Conservation (phyloP, 2,797 vertebrate species). For the Australoheros facetus region DNA sequence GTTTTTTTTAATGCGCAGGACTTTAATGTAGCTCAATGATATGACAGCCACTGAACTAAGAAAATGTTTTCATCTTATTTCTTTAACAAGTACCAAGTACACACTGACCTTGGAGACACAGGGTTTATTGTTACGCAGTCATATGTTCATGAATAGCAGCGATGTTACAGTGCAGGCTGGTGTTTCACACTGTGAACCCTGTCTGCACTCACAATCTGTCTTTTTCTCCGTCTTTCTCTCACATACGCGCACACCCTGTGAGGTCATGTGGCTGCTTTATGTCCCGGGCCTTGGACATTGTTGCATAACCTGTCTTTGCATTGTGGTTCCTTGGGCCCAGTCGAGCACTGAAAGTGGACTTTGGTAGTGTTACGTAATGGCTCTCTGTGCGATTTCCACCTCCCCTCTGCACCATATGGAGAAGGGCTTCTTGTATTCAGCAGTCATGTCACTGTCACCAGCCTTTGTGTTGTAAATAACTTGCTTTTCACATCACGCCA, state of each 20-base stretch:
- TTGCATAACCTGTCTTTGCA: conserved; percentile 70
- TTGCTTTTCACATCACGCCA: neutral
- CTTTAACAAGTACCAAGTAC: conserved; percentile 61
- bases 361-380: conserved; percentile 60
- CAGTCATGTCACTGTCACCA: conserved; percentile 11
- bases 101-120: conserved; percentile 61
- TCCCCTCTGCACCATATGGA: conserved; percentile 20
- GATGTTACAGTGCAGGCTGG: conserved; percentile 48
- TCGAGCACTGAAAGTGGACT: conserved; percentile 57
- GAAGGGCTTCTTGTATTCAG: conserved; percentile 16
- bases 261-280: conserved; percentile 46
- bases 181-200: conserved; percentile 52
- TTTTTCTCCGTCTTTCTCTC: conserved; percentile 30
- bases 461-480: neutral
- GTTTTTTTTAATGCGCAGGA: neutral
- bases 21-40: neutral
- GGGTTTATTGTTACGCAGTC: conserved; percentile 60
- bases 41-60: neutral
- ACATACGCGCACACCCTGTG: conserved; percentile 5
- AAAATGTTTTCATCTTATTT: neutral
- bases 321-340: conserved; percentile 42
- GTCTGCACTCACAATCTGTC: conserved; percentile 48
- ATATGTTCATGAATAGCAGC: conserved; percentile 55
- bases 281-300: conserved; percentile 55
- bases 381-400: conserved; percentile 34